phyloP scores from a whole-genome alignment of 2,797 vertebrate species.

The Miichthys miiuy region DNA sequence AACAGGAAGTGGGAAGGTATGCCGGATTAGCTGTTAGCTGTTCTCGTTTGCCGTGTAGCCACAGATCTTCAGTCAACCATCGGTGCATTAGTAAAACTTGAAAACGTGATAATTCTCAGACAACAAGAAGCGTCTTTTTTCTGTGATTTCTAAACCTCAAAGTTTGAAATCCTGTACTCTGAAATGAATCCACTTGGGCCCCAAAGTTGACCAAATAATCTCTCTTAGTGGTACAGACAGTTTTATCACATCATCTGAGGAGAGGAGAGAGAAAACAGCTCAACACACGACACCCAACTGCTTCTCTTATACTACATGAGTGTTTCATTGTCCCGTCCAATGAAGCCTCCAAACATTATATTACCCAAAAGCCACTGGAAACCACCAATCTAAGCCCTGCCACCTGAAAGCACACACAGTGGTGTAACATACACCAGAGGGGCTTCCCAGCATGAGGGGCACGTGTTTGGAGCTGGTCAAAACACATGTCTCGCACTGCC shows the following conservation, averaged over 20 bases:
- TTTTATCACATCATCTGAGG: not conserved
- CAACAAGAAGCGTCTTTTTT: not conserved
- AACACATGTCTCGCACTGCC: slow-evolving; percentile 53
- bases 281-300: not conserved
- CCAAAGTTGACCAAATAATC: not conserved
- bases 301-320: not conserved
- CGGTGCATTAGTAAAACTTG: not conserved
- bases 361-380: slow-evolving; percentile 2
- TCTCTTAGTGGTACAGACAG: not conserved
- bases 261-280: not conserved
- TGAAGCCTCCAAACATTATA: not conserved
- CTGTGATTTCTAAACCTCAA: not conserved
- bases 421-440: slow-evolving; percentile 34
- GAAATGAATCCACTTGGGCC: not conserved
- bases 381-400: not conserved
- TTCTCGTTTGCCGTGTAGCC: not conserved
- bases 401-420: slow-evolving; percentile 35
- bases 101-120: not conserved
- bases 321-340: not conserved
- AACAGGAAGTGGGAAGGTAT: not conserved
- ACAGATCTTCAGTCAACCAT: not conserved
- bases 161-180: not conserved
- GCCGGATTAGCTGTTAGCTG: not conserved
- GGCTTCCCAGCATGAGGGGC: slow-evolving; percentile 41
- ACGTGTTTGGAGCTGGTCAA: slow-evolving; percentile 65